Conservation (phyloP, 1,140 invertebrate species). For the Apocrypta bakeri region DNA sequence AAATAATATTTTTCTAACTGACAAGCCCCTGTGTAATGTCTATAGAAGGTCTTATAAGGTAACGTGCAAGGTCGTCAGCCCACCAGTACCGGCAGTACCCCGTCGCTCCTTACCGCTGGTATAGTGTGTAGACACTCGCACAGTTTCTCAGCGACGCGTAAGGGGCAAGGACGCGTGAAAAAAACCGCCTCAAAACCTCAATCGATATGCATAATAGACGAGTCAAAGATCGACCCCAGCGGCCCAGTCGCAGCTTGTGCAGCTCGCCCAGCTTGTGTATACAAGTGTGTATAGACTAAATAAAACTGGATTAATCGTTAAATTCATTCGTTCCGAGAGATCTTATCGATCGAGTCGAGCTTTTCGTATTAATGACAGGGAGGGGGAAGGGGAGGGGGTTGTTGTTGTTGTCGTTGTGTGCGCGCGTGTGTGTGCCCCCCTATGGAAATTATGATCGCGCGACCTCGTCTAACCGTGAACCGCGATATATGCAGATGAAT, state of each 20-base stretch:
- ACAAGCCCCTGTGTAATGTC: too few species aligned
- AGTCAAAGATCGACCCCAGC: neutral
- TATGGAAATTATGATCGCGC: conserved; percentile 8
- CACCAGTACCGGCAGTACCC: too few species aligned
- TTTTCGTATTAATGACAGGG: conserved; percentile 18
- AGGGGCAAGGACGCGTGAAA: conserved; percentile 10
- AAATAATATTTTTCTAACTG: neutral
- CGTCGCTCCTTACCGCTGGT: neutral
- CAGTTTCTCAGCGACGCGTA: neutral
- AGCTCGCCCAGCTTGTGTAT: neutral
- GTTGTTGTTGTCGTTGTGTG: too few species aligned
- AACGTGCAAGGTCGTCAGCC: neutral
- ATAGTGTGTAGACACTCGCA: too few species aligned
- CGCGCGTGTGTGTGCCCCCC: too few species aligned
- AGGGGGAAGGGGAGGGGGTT: too few species aligned
- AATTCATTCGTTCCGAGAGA: neutral
- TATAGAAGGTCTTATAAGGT: too few species aligned
- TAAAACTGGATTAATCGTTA: neutral
- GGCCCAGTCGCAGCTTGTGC: too few species aligned
- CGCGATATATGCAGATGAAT: neutral
- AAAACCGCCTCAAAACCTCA: neutral
- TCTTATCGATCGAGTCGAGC: neutral
- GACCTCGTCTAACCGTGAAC: neutral
- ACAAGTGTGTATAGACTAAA: neutral
- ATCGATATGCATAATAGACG: neutral